These are phyloP conservation scores for Toxotes jaculatrix DNA, from an alignment of 2,113 vertebrate genomes.

Conservation along the genomic window DNA sequence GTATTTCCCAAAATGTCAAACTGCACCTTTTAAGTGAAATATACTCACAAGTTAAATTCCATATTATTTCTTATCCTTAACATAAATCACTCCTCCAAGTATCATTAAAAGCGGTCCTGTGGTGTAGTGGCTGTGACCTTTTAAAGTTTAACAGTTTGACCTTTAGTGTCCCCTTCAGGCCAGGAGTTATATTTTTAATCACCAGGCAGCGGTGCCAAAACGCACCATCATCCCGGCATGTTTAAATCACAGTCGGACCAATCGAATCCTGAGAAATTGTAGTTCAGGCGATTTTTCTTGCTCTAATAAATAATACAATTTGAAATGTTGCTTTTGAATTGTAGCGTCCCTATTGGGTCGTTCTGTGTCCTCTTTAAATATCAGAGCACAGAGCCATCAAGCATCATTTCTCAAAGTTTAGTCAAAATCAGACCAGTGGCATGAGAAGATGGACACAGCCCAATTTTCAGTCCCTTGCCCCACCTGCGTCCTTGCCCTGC, in stretches of 20 bases:
- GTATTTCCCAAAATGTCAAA: background rate
- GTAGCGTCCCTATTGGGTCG: background rate
- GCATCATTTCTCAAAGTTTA: background rate
- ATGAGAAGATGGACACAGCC: background rate
- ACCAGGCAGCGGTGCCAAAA: slow-evolving; percentile 10
- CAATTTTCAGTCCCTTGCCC: background rate
- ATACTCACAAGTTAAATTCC: slow-evolving; percentile 9
- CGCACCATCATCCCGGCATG: background rate
- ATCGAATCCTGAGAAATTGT: background rate
- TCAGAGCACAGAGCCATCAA: background rate
- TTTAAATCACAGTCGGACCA: slow-evolving; percentile 3
- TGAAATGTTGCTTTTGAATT: background rate
- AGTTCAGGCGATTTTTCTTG: background rate
- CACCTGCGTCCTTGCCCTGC: background rate
- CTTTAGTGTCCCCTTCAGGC: slow-evolving; percentile 67
- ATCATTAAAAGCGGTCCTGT: slow-evolving; percentile 33
- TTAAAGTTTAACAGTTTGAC: slow-evolving; percentile 64
- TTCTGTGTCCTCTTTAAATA: background rate
- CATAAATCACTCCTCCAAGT: slow-evolving; percentile 41
- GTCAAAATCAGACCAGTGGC: background rate
- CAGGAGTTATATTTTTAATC: slow-evolving; percentile 55
- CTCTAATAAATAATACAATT: background rate
- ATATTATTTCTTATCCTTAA: slow-evolving; percentile 6
- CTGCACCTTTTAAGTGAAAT: slow-evolving; percentile 7
- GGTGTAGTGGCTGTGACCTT: slow-evolving; percentile 52